Evolutionary conservation across 2,797 vertebrate genomes (phyloP).

Genomic region (Sebastes hopkinsi): DNA sequence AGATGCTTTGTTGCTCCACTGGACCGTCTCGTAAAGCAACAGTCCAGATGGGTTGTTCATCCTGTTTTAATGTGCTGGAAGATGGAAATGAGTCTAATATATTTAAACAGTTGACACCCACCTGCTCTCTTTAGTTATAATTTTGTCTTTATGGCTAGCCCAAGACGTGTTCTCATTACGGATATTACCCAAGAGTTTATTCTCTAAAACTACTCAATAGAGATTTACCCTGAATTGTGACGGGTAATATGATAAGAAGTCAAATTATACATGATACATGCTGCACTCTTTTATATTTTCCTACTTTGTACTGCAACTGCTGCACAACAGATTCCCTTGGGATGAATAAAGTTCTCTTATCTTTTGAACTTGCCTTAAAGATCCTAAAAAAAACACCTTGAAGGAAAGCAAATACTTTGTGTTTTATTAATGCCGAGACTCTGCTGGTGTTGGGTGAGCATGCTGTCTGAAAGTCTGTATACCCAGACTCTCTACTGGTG

Average conservation of each 20-base stretch:
- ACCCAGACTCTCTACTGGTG: slow-evolving; percentile 16
- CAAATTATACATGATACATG: neutral
- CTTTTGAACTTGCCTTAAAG: neutral
- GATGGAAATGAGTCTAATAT: neutral
- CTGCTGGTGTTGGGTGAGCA: slow-evolving; percentile 23
- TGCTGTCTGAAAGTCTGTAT: slow-evolving; percentile 4
- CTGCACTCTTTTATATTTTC: neutral
- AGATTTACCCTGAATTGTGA: too few relatives aligned
- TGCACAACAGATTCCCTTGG: neutral
- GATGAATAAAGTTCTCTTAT: neutral
- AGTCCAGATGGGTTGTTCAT: neutral
- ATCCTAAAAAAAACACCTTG: neutral
- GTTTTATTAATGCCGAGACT: slow-evolving; percentile 12
- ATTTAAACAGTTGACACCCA: neutral
- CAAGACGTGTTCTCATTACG: neutral
- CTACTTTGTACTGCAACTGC: neutral
- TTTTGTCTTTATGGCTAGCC: neutral
- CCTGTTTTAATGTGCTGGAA: neutral
- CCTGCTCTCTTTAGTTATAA: neutral
- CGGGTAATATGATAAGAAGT: too few relatives aligned
- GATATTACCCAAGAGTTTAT: neutral
- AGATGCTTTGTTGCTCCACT: neutral
- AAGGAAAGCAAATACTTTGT: neutral
- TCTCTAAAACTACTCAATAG: too few relatives aligned
- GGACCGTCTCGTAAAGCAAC: neutral